phyloP scores from a whole-genome alignment of 1,140 invertebrate species.

The Episyrphus balteatus region DNA sequence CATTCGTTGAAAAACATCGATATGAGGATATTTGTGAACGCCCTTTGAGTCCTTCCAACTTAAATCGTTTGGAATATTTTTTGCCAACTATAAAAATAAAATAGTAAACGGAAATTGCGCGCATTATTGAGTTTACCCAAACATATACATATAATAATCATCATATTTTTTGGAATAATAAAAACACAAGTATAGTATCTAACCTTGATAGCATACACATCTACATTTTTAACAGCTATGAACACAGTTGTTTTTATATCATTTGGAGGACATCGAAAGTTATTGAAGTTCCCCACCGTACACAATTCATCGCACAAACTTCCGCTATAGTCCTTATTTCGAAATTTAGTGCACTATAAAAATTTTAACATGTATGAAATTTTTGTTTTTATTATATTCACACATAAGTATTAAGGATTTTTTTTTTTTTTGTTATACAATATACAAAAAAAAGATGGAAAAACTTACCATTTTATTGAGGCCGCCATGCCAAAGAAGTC shows the following conservation, averaged over 20 bases:
- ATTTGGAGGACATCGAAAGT: conserved; percentile 27
- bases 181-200: conserved; percentile 7
- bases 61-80: conserved; percentile 23
- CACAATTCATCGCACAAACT: conserved; percentile 29
- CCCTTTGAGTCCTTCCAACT: conserved; percentile 27
- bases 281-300: conserved; percentile 17
- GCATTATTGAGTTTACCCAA: background rate
- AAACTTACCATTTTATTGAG: background rate
- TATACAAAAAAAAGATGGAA: background rate
- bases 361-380: background rate
- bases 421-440: background rate
- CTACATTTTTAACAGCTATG: conserved; percentile 29
- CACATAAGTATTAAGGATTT: background rate
- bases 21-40: conserved; percentile 22
- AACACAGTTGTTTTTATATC: conserved; percentile 28
- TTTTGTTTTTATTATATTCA: background rate
- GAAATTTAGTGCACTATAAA: conserved; percentile 24
- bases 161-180: conserved; percentile 6
- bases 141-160: background rate
- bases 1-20: conserved; percentile 31
- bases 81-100: conserved; percentile 17
- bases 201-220: conserved; percentile 30
- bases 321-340: conserved; percentile 25
- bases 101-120: background rate
- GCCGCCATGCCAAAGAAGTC: background rate